phyloP scores from a whole-genome alignment of 2,797 vertebrate species.

The Pelobates cultripes region DNA sequence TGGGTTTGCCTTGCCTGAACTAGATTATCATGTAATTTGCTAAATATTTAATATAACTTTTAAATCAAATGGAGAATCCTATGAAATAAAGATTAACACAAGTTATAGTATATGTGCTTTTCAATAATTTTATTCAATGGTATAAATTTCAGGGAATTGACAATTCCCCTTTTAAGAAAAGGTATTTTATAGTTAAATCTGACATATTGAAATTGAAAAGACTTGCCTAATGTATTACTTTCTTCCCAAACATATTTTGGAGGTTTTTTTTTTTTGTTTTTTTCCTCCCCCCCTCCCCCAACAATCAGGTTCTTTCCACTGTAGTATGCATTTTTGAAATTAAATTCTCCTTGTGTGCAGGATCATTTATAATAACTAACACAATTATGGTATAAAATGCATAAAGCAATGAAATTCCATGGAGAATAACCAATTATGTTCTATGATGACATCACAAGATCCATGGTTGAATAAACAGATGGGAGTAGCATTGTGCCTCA shows the following conservation, averaged over 20 bases:
- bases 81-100: too few relatives aligned
- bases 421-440: constrained; percentile 21
- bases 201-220: background rate
- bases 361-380: constrained; percentile 4
- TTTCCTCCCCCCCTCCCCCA: background rate
- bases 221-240: background rate
- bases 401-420: constrained; percentile 15
- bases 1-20: too few relatives aligned
- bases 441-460: constrained; percentile 34
- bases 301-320: background rate
- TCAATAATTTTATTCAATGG: too few relatives aligned
- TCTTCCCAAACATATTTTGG: background rate
- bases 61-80: too few relatives aligned
- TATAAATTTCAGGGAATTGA: too few relatives aligned
- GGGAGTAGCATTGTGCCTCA: constrained; percentile 31
- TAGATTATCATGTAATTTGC: too few relatives aligned
- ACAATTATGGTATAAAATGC: constrained; percentile 20
- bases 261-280: background rate
- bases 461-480: constrained; percentile 26
- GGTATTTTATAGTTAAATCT: background rate
- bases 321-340: background rate
- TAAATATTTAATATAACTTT: too few relatives aligned
- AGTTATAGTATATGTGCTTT: too few relatives aligned
- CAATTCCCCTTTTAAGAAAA: background rate
- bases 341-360: background rate